These are phyloP conservation scores for Drosophila prolongata DNA, from an alignment of 2,888 invertebrate genomes.

Conservation along the genomic window DNA sequence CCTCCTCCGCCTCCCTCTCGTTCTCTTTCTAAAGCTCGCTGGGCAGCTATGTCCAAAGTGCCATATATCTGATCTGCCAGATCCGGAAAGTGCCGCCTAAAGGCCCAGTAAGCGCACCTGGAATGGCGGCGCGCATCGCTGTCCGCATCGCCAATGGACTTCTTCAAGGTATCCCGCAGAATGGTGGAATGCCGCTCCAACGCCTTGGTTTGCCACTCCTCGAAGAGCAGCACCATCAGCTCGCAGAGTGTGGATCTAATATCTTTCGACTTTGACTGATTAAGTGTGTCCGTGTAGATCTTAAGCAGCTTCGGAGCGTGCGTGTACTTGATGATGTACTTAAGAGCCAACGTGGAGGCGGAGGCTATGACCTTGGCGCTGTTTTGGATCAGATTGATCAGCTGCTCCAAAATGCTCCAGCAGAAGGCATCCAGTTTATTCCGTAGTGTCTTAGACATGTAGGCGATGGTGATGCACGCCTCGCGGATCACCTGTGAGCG, in stretches of 20 bases:
- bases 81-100: slow-evolving; percentile 95
- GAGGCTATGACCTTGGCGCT: slow-evolving; percentile 98
- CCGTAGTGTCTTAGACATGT: slow-evolving; percentile 93
- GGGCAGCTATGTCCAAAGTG: slow-evolving; percentile 91
- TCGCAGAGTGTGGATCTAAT: slow-evolving; percentile 92
- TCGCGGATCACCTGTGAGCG: slow-evolving; percentile 94
- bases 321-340: slow-evolving; percentile 94
- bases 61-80: slow-evolving; percentile 94
- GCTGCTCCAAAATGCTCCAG: slow-evolving; percentile 91
- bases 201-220: slow-evolving; percentile 93
- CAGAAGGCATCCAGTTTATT: slow-evolving; percentile 94
- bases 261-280: slow-evolving; percentile 95
- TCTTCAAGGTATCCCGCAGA: slow-evolving; percentile 93
- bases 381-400: slow-evolving; percentile 96
- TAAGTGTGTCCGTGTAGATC: slow-evolving; percentile 90
- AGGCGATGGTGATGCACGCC: slow-evolving; percentile 97
- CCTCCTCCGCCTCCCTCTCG: slow-evolving; percentile 79
- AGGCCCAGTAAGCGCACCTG: slow-evolving; percentile 94
- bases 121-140: slow-evolving; percentile 91
- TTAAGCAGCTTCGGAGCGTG: slow-evolving; percentile 92
- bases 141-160: slow-evolving; percentile 97
- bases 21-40: slow-evolving; percentile 87
- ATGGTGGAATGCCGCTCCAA: slow-evolving; percentile 92
- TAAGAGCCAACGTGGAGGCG: slow-evolving; percentile 93
- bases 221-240: slow-evolving; percentile 92